Percentiles rank a stretch among this genome's conserved stretches.
Conservation (phyloP, 2,888 invertebrate species). For the Clunio marinus region DNA sequence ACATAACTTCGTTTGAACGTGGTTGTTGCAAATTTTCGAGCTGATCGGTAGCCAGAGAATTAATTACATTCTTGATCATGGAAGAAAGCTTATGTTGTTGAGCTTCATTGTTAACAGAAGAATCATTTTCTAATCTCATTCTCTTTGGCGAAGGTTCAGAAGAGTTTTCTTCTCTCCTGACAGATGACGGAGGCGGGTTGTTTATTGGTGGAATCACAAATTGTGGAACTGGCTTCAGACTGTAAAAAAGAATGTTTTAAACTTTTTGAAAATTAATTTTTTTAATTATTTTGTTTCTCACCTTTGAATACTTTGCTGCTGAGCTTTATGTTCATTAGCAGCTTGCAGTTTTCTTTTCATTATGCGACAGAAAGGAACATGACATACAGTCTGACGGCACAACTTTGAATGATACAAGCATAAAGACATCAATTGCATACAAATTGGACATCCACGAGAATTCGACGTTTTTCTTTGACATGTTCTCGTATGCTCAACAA, state of each 20-base stretch:
- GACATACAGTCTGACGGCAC: conserved; percentile 27
- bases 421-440: conserved; percentile 26
- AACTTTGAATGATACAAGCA: conserved; percentile 32
- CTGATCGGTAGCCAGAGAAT: background rate
- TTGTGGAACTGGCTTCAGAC: conserved; percentile 35
- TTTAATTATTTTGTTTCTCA: conserved; percentile 1
- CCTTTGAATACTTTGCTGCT: conserved; percentile 31
- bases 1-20: background rate
- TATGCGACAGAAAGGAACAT: conserved; percentile 34
- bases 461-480: conserved; percentile 14
- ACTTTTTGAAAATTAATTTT: background rate
- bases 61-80: conserved; percentile 20
- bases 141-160: conserved; percentile 37
- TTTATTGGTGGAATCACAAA: conserved; percentile 31
- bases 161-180: background rate
- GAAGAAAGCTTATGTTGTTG: conserved; percentile 26
- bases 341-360: conserved; percentile 30
- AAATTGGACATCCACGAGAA: conserved; percentile 16
- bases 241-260: background rate
- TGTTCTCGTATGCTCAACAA: conserved; percentile 33
- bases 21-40: background rate
- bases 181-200: background rate
- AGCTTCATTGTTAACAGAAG: conserved; percentile 22
- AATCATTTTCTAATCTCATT: conserved; percentile 19
- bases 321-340: conserved; percentile 12